Percentiles rank a stretch among this genome's conserved stretches.
These are phyloP conservation scores for Natrix natrix DNA, from an alignment of 2,797 vertebrate genomes.

Conservation along the genomic window DNA sequence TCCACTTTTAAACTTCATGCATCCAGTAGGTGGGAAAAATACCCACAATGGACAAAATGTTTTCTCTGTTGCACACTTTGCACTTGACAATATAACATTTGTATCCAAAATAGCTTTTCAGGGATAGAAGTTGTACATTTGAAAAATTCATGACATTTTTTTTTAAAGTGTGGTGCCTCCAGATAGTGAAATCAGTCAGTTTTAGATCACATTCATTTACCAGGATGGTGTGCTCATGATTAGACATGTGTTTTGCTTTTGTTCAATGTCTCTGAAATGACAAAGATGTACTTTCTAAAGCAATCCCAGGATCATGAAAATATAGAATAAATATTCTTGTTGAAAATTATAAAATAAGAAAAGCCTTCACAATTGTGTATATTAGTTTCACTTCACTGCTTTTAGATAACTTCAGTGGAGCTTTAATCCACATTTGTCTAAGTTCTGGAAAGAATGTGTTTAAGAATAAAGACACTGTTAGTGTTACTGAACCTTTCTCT, in stretches of 20 bases:
- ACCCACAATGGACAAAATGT: constrained; percentile 16
- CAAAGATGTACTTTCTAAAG: constrained; percentile 13
- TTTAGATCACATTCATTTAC: constrained; percentile 49
- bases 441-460: neutral
- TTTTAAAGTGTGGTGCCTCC: constrained; percentile 6
- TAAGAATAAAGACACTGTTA: neutral
- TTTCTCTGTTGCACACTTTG: constrained; percentile 37
- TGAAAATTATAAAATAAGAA: neutral
- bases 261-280: constrained; percentile 22
- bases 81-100: constrained; percentile 58
- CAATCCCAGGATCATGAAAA: constrained; percentile 15
- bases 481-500: neutral
- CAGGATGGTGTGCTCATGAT: constrained; percentile 32
- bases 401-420: neutral
- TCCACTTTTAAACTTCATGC: constrained; percentile 34
- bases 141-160: constrained; percentile 61
- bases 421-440: neutral
- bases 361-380: neutral
- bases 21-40: constrained; percentile 43
- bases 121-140: constrained; percentile 51
- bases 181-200: constrained; percentile 22
- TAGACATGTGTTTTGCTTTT: constrained; percentile 29
- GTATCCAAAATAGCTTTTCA: constrained; percentile 53
- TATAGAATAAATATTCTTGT: neutral
- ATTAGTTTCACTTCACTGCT: neutral